phyloP scores from a whole-genome alignment of 2,113 vertebrate species.

The Elephantulus edwardii region DNA sequence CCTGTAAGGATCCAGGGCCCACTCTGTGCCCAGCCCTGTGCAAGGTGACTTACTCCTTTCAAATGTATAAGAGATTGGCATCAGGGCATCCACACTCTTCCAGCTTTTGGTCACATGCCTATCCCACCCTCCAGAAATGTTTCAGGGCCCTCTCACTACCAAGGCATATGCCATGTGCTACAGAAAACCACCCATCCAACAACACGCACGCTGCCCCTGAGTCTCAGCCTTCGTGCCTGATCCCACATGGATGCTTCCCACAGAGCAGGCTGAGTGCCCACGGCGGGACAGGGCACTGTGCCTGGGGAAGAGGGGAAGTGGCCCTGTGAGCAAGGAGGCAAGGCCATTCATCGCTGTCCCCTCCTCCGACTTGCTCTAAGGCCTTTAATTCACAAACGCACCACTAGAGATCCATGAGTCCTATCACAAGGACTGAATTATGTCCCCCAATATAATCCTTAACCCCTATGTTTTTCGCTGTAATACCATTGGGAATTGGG shows the following conservation, averaged over 20 bases:
- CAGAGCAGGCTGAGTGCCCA: not conserved
- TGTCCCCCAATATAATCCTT: not conserved
- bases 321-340: not conserved
- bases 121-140: conserved; percentile 4
- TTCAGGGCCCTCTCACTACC: not conserved
- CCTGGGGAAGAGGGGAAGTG: not conserved
- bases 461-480: not conserved
- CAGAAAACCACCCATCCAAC: not conserved
- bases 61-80: not conserved
- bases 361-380: not conserved
- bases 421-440: not conserved
- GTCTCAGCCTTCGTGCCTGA: not conserved
- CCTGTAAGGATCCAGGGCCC: not conserved
- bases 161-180: not conserved
- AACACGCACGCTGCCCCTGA: not conserved
- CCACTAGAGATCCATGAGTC: not conserved
- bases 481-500: not conserved
- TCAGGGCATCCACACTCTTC: not conserved
- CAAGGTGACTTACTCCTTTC: not conserved
- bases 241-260: not conserved
- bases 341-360: not conserved
- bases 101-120: not conserved
- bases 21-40: fast-evolving
- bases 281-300: not conserved
- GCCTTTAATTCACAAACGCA: not conserved